Base-by-base conservation (phyloP, 2,797 vertebrate genomes). In the Dermochelys coriacea region DNA sequence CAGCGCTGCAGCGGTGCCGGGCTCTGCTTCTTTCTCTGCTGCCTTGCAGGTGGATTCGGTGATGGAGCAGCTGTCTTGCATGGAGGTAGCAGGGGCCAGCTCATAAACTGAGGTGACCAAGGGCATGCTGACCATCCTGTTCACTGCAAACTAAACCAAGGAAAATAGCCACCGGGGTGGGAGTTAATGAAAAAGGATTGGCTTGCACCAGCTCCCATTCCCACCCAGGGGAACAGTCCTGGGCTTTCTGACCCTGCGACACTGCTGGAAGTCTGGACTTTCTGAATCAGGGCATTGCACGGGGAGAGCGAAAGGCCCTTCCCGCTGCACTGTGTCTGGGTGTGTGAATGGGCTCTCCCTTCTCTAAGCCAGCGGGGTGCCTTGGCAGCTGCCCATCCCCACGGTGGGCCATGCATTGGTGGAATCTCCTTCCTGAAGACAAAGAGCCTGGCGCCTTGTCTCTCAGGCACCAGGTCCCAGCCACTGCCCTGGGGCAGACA, bases 351-450 rank as follows among this genome's bases (percentile, higher is more conserved):
- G 57, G 12, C 14, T 31, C 31, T 12, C 29, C 31, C 57, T 29
- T 61, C 59, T 34, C 15, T 34, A 16, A 8, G 31, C 6, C 12
- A 34, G 6, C 14, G 31, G 14, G 59, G 59, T 12, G 27, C 12
- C 59, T 16, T 16, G 29, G 59, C 59, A 34, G 31, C 29, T 15
- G 59, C 29, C 12, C 12, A 15, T 16, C 59, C 59, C 59, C 59
- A 34, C 2, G 31, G 7, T 15, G 12, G 31, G 31, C 59, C 7
- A 4, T 15, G 7, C 14, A 2, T n/a, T 19, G 8, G 16, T n/a
- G 34, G 18, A n/a, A n/a, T 34, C 61, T 64, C 34, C 61, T n/a
- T n/a, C n/a, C 61, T 61, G n/a, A 64, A 18, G 61, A n/a, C 34
- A 64, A 64, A 19, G 61, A 27, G 37, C 54, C 80, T 9, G 6